A percentile compares a stretch with the other conserved stretches of the same genome.
Conservation (phyloP, 1,140 invertebrate species). For the Saccostrea glomerata region DNA sequence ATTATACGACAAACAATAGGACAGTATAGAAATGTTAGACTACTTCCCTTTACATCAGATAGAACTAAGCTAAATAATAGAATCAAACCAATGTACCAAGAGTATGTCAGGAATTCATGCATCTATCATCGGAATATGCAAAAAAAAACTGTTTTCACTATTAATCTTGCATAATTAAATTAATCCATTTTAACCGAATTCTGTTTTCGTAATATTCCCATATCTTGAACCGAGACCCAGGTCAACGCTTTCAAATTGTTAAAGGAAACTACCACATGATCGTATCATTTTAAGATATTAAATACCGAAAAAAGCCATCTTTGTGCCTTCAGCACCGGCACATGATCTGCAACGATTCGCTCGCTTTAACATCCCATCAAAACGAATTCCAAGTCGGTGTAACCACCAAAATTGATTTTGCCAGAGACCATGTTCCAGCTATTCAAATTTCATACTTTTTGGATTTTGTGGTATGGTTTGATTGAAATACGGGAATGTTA, state of each 20-base stretch:
- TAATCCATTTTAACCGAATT: conserved; percentile 28
- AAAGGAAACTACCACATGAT: conserved; percentile 16
- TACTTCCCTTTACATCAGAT: neutral
- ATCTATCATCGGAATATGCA: conserved; percentile 2
- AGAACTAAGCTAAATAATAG: neutral
- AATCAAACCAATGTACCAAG: neutral
- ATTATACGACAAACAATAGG: neutral
- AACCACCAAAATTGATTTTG: conserved; percentile 23
- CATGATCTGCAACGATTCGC: conserved; percentile 30
- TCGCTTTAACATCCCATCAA: conserved; percentile 35
- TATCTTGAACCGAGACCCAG: conserved; percentile 1
- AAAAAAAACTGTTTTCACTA: conserved; percentile 7
- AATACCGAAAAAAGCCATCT: conserved; percentile 32
- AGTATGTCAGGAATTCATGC: neutral
- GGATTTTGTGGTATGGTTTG: conserved; percentile 3
- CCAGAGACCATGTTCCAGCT: conserved; percentile 16
- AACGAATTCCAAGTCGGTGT: conserved; percentile 21
- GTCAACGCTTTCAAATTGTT: conserved; percentile 26
- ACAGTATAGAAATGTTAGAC: neutral
- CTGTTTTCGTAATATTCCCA: conserved; percentile 23
- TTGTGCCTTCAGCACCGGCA: neutral
- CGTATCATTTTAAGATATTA: conserved; percentile 19
- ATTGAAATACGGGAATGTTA: conserved; percentile 31
- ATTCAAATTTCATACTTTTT: conserved; percentile 30
- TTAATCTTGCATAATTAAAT: conserved; percentile 28